Base-by-base conservation (phyloP, 2,888 invertebrate genomes). In the Habrosyne pyritoides region DNA sequence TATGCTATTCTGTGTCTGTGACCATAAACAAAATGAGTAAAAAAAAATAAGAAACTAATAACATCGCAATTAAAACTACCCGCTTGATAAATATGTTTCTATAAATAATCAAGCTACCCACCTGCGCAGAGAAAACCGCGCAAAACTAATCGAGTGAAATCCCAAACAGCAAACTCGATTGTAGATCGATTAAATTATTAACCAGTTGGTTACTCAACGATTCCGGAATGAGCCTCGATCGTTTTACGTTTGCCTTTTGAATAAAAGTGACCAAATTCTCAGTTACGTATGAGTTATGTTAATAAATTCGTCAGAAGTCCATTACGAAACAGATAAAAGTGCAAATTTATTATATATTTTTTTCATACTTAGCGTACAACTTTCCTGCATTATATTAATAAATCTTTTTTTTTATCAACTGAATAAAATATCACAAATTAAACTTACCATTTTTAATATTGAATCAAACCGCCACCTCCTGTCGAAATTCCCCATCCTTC, bases 371-470 rank as follows among this genome's bases (percentile, higher is more conserved):
- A n/a, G 24, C 22, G 30, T 48, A 26, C 24, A 24, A 42, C 53
- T 50, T 50, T 50, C 49, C 28, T 50, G 7, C 21, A 21, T 30
- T 18, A 28, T 28, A n/a, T 21, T 21, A 12, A 22, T 42, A 10
- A 10, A 18, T n/a, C 46, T 55, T 63, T 59, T 60, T 57, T 61
- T 8, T n/a, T 1, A 33, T 30, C 30, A 6, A 33, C n/a, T 2
- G n/a, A n/a, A n/a, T 55, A 59, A 53, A 56, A 22, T 22, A 26
- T 8, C 56, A 53, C 22, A 64, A 63, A 61, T 52, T 50, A 52
- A 30, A 81, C 91, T 89, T 80, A 91, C 91, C 91, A 91, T 91
- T 84, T 86, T 91, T 59, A 84, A 77, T 77, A 81, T 69, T 61
- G 70, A 68, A 67, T 71, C 63, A 57, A 73, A 66, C 68, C 75